Evolutionary conservation across 2,797 vertebrate genomes (phyloP), one percentile per base, ranked within the genome.

Genomic region (Crocodylus rhombifer): DNA sequence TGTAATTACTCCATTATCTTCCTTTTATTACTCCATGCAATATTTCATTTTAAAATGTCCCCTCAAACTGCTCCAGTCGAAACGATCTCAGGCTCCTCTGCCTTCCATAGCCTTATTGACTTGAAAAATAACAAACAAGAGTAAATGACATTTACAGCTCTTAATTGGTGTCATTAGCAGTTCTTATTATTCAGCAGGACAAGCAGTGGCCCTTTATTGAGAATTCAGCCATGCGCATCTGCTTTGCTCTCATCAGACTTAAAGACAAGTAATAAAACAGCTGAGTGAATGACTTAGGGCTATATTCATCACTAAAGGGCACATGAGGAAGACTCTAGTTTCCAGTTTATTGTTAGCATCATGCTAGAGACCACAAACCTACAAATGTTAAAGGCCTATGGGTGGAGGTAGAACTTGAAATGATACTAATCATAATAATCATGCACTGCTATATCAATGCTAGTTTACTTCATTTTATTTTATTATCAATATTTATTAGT

Each of bases 121-220:
- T 97, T 97, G 96, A 98, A 98, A 98, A 98, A 98, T 97, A 98
- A 97, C 97, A 98, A 98, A 98, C 97, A 98, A 97, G 91, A 97
- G 84, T 97, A 98, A 98, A 97, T 97, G 97, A 96, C 97, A 98
- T 97, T 98, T 98, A 97, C 94, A 97, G 93, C 90, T 97, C 96
- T 97, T 98, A 98, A 98, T 97, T 98, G 97, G 97, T 95, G 95
- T 97, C 97, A 98, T 98, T 98, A 98, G 93, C 80, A 17, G 94
- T 97, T 97, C 97, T 97, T 98, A 97, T 96, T 97, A 98, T 98
- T 98, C 98, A 97, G 90, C 97, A 97, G 98, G 97, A 97, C 97
- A 98, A 98, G 94, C 86, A 97, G 95, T 97, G 96, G 97, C 89
- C 97, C 97, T 98, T 98, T 98, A 98, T 97, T 98, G 95, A 97